phyloP scores from a whole-genome alignment of 2,888 invertebrate species.

The Hydraecia micacea region DNA sequence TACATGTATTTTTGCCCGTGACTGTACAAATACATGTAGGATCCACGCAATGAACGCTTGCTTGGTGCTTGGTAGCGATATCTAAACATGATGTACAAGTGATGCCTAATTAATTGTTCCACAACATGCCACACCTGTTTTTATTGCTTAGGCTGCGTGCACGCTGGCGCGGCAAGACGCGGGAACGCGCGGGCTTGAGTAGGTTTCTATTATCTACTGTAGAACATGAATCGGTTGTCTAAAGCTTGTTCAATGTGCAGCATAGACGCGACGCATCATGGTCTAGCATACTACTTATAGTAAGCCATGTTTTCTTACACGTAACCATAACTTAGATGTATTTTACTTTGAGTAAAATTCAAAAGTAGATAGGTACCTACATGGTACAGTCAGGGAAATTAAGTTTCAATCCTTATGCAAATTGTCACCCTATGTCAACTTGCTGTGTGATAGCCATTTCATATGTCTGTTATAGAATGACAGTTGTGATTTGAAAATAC shows the following conservation, averaged over 20 bases:
- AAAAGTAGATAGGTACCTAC: background rate
- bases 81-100: conserved; percentile 57
- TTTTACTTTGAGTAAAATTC: background rate
- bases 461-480: background rate
- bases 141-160: conserved; percentile 34
- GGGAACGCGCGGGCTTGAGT: background rate
- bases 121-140: conserved; percentile 58
- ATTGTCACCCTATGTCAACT: background rate
- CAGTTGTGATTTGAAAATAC: background rate
- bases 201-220: too few species aligned
- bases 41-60: conserved; percentile 57
- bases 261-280: too few species aligned
- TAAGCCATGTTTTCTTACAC: background rate
- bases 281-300: background rate
- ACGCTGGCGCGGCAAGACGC: conserved; percentile 21
- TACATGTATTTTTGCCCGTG: background rate
- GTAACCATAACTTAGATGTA: background rate
- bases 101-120: conserved; percentile 67
- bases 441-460: background rate
- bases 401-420: background rate
- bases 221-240: background rate
- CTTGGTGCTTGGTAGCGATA: conserved; percentile 41
- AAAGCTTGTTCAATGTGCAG: background rate
- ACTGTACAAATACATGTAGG: conserved; percentile 25
- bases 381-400: background rate